These are phyloP conservation scores for Campoplex nolae DNA, from an alignment of 2,888 invertebrate genomes.

Conservation along the genomic window DNA sequence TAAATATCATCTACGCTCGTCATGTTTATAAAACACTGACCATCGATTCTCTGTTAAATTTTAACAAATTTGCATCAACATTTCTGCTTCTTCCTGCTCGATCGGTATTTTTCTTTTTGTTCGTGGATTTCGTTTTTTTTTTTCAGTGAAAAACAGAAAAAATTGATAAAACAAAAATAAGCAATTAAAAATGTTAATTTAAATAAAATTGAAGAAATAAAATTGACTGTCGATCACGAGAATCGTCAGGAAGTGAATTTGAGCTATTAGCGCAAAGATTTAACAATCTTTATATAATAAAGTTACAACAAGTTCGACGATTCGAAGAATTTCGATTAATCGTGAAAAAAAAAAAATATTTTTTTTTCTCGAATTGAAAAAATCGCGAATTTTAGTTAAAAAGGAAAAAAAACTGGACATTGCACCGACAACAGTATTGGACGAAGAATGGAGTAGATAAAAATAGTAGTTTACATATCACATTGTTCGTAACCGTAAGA, in stretches of 20 bases:
- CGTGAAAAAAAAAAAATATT: conserved; percentile 22
- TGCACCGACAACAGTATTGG: conserved; percentile 67
- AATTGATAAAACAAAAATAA: neutral
- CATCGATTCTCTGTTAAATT: conserved; percentile 83
- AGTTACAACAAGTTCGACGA: conserved; percentile 6
- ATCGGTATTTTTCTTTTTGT: conserved; percentile 50
- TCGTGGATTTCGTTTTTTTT: neutral
- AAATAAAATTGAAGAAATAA: neutral
- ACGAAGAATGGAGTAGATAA: conserved; percentile 64
- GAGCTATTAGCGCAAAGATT: conserved; percentile 27
- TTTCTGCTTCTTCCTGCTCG: conserved; percentile 59
- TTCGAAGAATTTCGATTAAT: conserved; percentile 24
- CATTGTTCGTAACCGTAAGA: conserved; percentile 70
- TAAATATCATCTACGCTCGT: conserved; percentile 82
- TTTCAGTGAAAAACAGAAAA: conserved; percentile 20
- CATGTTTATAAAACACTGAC: conserved; percentile 85
- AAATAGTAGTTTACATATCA: conserved; percentile 71
- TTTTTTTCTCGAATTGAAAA: neutral
- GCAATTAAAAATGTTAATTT: neutral
- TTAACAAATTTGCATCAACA: conserved; percentile 79
- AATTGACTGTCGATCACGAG: neutral
- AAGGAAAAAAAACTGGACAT: conserved; percentile 43
- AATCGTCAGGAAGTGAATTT: conserved; percentile 21
- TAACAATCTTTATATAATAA: conserved; percentile 25
- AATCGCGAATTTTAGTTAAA: conserved; percentile 16